Evolutionary conservation across 2,888 invertebrate genomes (phyloP).

Genomic region (Gryllus longicercus): DNA sequence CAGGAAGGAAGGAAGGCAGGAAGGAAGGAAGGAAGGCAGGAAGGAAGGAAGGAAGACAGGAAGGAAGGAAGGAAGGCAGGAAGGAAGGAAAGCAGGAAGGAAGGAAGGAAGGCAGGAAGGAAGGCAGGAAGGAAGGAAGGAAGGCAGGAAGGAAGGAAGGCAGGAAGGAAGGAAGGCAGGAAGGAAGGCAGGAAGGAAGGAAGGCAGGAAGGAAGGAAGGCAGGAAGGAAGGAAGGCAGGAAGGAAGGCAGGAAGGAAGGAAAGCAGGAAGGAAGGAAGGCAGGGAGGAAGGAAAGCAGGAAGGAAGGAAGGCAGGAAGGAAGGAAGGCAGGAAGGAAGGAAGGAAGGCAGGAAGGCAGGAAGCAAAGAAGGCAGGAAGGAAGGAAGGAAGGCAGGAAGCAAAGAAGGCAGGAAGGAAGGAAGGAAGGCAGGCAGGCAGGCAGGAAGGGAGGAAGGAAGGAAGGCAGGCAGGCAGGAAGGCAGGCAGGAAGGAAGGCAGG

Average conservation of each 20-base stretch:
- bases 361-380: conserved; percentile 20
- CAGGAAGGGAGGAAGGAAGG: too few species aligned
- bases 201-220: not conserved
- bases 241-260: conserved; percentile 28
- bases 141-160: not conserved
- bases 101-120: too few species aligned
- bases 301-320: conserved; percentile 27
- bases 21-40: not conserved
- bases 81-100: too few species aligned
- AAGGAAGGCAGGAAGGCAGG: conserved; percentile 22
- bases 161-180: not conserved
- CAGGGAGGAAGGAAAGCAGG: conserved; percentile 6
- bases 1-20: not conserved
- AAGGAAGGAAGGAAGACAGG: not conserved
- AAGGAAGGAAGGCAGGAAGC: too few species aligned
- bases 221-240: conserved; percentile 21
- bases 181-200: not conserved
- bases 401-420: too few species aligned
- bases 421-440: too few species aligned
- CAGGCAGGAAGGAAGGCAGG: too few species aligned
- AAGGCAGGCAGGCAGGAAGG: too few species aligned
- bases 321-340: conserved; percentile 28
- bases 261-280: conserved; percentile 26
- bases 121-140: not conserved
- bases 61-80: too few species aligned